Percentiles rank a stretch among this genome's conserved stretches.
Conservation (phyloP, 2,888 invertebrate species). For the Mesoligia furuncula region DNA sequence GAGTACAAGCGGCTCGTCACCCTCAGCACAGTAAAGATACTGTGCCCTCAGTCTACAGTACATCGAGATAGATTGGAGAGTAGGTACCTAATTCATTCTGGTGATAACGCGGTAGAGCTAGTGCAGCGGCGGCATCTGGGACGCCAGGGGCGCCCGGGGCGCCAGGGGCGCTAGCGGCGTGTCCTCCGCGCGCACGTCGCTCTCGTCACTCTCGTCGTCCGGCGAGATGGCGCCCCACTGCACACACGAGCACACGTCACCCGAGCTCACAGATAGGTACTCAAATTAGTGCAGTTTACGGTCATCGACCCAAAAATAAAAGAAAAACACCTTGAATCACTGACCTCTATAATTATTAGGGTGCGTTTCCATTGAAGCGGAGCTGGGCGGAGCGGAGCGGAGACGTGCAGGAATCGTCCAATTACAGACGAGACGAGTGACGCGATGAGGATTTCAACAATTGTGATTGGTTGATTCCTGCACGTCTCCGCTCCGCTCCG, state of each 20-base stretch:
- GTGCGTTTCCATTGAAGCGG: too few relatives aligned
- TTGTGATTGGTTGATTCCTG: too few relatives aligned
- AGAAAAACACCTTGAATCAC: background rate
- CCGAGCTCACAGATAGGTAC: background rate
- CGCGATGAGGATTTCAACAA: too few relatives aligned
- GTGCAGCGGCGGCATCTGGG: background rate
- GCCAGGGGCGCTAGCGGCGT: constrained; percentile 16
- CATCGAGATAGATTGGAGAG: background rate
- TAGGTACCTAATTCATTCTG: background rate
- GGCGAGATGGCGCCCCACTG: constrained; percentile 80
- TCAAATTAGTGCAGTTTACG: background rate
- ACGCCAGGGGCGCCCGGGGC: background rate
- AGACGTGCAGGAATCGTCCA: too few relatives aligned
- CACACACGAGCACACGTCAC: background rate
- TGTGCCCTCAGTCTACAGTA: background rate
- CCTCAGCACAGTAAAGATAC: too few relatives aligned
- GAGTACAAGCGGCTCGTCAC: background rate
- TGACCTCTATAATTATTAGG: too few relatives aligned
- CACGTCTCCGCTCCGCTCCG: too few relatives aligned
- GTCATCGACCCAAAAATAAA: background rate
- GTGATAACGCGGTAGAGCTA: background rate
- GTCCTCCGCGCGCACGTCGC: constrained; percentile 33
- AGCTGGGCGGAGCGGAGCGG: too few relatives aligned
- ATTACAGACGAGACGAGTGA: too few relatives aligned
- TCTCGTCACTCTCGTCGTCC: constrained; percentile 63